Percentiles rank a stretch among this genome's conserved stretches.
Conservation (phyloP, 2,888 invertebrate species). For the Drosophila percnosoma region DNA sequence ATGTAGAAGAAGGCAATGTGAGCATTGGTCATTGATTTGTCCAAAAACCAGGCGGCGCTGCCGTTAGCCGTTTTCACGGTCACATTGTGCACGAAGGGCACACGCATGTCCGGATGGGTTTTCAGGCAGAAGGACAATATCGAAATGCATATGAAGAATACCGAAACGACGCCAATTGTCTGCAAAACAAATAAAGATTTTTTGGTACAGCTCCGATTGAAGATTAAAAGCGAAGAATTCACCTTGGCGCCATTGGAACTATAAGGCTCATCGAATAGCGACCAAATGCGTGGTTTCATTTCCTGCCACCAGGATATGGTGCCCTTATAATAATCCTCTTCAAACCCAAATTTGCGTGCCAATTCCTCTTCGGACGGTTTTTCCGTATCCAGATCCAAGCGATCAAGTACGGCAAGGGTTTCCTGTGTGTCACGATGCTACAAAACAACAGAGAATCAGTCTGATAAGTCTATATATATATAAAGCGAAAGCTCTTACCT, state of each 20-base stretch:
- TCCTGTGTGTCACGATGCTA: slow-evolving; percentile 99
- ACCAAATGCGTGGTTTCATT: slow-evolving; percentile 99
- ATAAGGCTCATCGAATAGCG: slow-evolving; percentile 99
- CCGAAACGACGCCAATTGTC: slow-evolving; percentile 99
- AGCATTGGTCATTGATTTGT: slow-evolving; percentile 97
- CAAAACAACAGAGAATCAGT: background rate
- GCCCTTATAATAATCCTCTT: slow-evolving; percentile 96
- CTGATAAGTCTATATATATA: accelerated
- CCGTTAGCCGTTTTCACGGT: slow-evolving; percentile 91
- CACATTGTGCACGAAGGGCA: slow-evolving; percentile 93
- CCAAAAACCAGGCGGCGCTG: slow-evolving; percentile 92
- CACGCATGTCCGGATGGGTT: slow-evolving; percentile 99
- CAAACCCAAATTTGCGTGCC: slow-evolving; percentile 98
- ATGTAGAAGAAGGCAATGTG: slow-evolving; percentile 99
- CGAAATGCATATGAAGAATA: slow-evolving; percentile 99
- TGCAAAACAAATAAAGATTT: slow-evolving; percentile 84
- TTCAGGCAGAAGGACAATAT: slow-evolving; percentile 99
- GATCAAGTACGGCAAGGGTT: slow-evolving; percentile 98
- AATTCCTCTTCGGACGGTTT: slow-evolving; percentile 99
- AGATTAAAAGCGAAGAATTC: slow-evolving; percentile 36
- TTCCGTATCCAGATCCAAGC: slow-evolving; percentile 98
- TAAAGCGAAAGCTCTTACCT: slow-evolving; percentile 86
- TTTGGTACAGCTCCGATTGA: background rate
- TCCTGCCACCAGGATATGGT: slow-evolving; percentile 98
- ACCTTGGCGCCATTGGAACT: slow-evolving; percentile 99